A percentile compares a stretch with the other conserved stretches of the same genome.
phyloP scores from a whole-genome alignment of 92 coral and sea anemone genomes.

The Actinernus sp. region DNA sequence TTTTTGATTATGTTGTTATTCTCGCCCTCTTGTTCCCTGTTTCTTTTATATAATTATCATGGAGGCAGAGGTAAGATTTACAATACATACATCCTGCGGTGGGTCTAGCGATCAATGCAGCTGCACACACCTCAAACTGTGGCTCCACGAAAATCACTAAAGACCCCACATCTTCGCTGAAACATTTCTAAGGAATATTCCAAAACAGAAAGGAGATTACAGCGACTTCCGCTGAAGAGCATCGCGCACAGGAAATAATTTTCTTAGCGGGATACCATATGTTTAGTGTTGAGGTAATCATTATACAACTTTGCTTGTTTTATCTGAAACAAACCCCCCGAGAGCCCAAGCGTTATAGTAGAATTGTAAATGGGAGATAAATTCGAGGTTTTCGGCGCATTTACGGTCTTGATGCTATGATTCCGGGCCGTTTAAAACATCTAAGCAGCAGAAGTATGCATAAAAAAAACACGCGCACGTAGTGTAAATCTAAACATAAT shows the following conservation, averaged over 20 bases:
- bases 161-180: not conserved
- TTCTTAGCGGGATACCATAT: conserved; percentile 93
- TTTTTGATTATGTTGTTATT: conserved; percentile 99
- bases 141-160: not conserved
- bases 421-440: conserved; percentile 22
- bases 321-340: conserved; percentile 18
- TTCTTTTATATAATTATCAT: conserved; percentile 93
- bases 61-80: conserved; percentile 71
- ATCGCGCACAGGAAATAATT: conserved; percentile 92
- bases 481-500: conserved; percentile 82
- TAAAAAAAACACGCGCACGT: conserved; percentile 63
- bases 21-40: conserved; percentile 81
- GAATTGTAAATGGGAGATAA: conserved; percentile 26
- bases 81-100: conserved; percentile 50
- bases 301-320: conserved; percentile 69
- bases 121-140: conserved; percentile 12
- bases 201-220: conserved; percentile 85
- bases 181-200: conserved; percentile 23
- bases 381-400: conserved; percentile 30
- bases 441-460: conserved; percentile 75
- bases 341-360: conserved; percentile 14
- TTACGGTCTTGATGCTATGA: conserved; percentile 16
- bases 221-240: conserved; percentile 82
- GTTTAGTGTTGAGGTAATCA: conserved; percentile 80
- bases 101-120: conserved; percentile 7